Evolutionary conservation across 2,113 vertebrate genomes (phyloP), one percentile per base, ranked within the genome.

Genomic region (Sitta europaea): DNA sequence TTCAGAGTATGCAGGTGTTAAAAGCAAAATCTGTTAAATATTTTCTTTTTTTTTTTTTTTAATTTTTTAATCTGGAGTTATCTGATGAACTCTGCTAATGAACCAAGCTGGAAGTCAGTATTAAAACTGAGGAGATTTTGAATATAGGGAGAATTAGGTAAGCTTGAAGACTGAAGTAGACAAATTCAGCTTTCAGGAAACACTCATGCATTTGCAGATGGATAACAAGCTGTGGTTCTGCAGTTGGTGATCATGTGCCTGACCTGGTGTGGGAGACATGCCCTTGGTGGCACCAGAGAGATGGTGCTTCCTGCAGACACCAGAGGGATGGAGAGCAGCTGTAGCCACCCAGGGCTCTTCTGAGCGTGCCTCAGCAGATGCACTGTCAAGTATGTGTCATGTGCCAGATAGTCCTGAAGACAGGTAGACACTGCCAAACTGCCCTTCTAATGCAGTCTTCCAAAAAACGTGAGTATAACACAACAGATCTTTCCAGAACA

Each of bases 301-400:
- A 28, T 22, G 68, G 22, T 14, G 14, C 40, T 58, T 63, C 36
- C 91, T 59, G 9, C 70, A 35, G 65, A 29, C 4, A 5, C 18
- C 88, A 63, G 21, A 5, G 0, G 3, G 35, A 12, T 5, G 48
- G 84, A 23, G 57, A 80, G 42, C 62, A 36, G 68, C 10, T 80
- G 70, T 36, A 18, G 24, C 14, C 20, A 31, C 54, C 50, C 20
- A 4, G 54, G 54, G 84, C 50, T 43, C 43, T 57, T 19, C 22
- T 7, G 54, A 54, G 22, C 0, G 0, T 43, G 58, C 70, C 79
- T 25, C 43, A 23, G 83, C 63, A 61, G n/a, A 28, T 14, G 8
- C 31, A 24, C 47, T 38, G 31, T 5, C 25, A 33, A 3, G 48
- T 9, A 27, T 0, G 0, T 24, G 21, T 21, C 14, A 1, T 1